Evolutionary conservation across 1,140 invertebrate genomes (phyloP).

Genomic region (Drosophila bocki): DNA sequence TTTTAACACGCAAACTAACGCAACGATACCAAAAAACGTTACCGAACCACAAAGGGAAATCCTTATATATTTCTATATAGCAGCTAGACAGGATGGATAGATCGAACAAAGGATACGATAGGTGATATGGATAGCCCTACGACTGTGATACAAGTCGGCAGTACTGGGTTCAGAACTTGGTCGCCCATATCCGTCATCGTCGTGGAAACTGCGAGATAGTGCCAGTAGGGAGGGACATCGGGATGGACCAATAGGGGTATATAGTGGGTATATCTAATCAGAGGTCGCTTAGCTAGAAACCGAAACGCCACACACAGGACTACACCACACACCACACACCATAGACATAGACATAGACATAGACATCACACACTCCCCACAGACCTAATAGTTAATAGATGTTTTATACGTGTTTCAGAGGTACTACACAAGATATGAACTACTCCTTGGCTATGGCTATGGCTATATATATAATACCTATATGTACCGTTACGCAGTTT

Average conservation of each 20-base stretch:
- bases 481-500: conserved; percentile 76
- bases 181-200: conserved; percentile 58
- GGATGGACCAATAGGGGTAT: conserved; percentile 60
- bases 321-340: conserved; percentile 25
- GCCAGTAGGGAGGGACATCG: conserved; percentile 12
- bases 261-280: conserved; percentile 42
- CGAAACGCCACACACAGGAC: conserved; percentile 28
- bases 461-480: conserved; percentile 48
- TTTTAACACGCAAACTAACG: conserved; percentile 18
- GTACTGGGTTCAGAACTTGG: conserved; percentile 53
- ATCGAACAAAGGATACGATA: conserved; percentile 9
- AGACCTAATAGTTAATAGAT: conserved; percentile 70
- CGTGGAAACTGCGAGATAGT: conserved; percentile 27
- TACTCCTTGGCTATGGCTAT: conserved; percentile 67
- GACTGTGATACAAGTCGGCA: conserved; percentile 71
- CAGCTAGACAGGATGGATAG: conserved; percentile 6
- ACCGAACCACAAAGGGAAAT: conserved; percentile 38
- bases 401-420: conserved; percentile 82
- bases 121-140: conserved; percentile 29
- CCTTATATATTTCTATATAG: conserved; percentile 47
- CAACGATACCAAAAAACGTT: conserved; percentile 47
- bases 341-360: conserved; percentile 33
- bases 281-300: conserved; percentile 66
- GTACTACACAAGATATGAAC: conserved; percentile 62
- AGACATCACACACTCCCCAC: conserved; percentile 29